Percentiles rank a stretch among this genome's conserved stretches.
Evolutionary conservation across 1,140 invertebrate genomes (phyloP).

Genomic region (Aphaenogaster ashmeadi): DNA sequence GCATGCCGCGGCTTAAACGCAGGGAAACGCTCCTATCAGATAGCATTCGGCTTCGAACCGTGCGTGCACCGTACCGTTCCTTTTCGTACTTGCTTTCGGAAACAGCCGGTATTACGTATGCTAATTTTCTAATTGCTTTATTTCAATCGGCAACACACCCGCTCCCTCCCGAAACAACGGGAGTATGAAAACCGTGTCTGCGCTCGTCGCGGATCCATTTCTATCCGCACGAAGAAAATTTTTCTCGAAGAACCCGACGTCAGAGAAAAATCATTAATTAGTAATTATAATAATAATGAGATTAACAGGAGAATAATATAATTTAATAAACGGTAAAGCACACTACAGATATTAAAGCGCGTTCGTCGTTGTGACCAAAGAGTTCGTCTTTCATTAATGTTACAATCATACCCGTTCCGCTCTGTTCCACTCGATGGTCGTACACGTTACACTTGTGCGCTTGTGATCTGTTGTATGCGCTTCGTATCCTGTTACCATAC

Average conservation of each 20-base stretch:
- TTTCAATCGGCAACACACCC: slow-evolving; percentile 77
- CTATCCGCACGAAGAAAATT: neutral
- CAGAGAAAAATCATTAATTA: neutral
- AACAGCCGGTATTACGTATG: slow-evolving; percentile 82
- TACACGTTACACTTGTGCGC: slow-evolving; percentile 58
- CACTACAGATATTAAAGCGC: neutral
- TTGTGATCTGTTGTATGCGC: slow-evolving; percentile 36
- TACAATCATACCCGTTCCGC: slow-evolving; percentile 49
- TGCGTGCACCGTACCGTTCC: slow-evolving; percentile 75
- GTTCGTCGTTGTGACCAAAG: slow-evolving; percentile 20
- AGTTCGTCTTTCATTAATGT: slow-evolving; percentile 34
- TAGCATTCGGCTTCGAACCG: slow-evolving; percentile 76
- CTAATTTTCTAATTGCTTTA: slow-evolving; percentile 85
- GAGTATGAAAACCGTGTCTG: neutral
- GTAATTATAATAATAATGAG: neutral
- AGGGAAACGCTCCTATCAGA: slow-evolving; percentile 83
- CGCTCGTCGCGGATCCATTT: neutral
- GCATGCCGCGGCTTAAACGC: slow-evolving; percentile 82
- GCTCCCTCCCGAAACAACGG: neutral
- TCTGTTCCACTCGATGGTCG: slow-evolving; percentile 53
- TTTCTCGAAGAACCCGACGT: neutral
- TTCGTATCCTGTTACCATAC: slow-evolving; percentile 40
- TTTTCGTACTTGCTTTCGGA: slow-evolving; percentile 80
- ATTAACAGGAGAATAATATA: neutral
- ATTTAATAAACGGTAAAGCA: slow-evolving; percentile 13